Evolutionary conservation across 92 coral and sea anemone species (phyloP), one percentile per base, ranked within the genome.

Genomic region (Micromussa lordhowensis): DNA sequence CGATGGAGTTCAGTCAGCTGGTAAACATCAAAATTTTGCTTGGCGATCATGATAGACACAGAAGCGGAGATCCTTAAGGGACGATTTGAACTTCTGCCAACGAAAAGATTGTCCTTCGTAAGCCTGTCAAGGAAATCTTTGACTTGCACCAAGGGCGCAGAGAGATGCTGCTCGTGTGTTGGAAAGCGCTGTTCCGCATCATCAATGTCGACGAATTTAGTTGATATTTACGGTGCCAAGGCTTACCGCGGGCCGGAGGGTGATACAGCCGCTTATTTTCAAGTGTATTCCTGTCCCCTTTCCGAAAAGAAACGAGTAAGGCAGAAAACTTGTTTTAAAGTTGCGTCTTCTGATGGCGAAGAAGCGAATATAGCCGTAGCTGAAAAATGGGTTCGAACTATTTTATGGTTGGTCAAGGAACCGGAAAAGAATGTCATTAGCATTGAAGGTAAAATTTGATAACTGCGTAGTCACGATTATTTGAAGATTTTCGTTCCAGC

Each of bases 311-410:
- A 84, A 82, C 87, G 93, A 76, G 61, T 58, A 7, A 69, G 95
- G n/a, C 86, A 86, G 66, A 80, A 84, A 77, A 76, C 86, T 12
- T 89, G 96, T 38, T 97, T 97, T 82, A 88, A 90, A 78, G 94
- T 97, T 35, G 68, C 86, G 22, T 92, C 88, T 19, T 91, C 90
- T 78, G 97, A 91, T 54, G 70, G 87, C 64, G 73, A 81, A 31
- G 88, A 82, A 18, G 82, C 76, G 73, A 95, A 97, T 81, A 35
- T 82, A 14, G 61, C 73, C 26, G 70, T 77, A 38, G 99, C 99
- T 13, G 94, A 90, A 76, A 87, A 68, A 54, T 97, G 99, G 99
- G 92, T 95, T 51, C 92, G 96, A 35, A 92, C 91, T 19, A 95
- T 97, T 78, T 80, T 86, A 75, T 95, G 98, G 99, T 91, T 97